Evolutionary conservation across 2,888 invertebrate species (phyloP), one percentile per base, ranked within the genome.

Genomic region (Cetonia aurata): DNA sequence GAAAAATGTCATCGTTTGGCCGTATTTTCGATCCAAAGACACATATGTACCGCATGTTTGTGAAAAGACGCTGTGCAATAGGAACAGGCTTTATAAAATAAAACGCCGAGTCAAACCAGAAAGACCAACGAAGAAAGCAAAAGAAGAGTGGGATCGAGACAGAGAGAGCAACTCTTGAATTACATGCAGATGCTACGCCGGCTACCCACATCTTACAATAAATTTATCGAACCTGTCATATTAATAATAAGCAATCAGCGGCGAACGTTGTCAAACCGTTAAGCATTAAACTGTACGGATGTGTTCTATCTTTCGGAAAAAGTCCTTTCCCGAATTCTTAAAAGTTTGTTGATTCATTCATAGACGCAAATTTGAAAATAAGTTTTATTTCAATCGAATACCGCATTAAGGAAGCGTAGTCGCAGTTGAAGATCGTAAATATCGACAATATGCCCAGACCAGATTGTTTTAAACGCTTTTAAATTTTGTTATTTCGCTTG

Each of bases 231-330:
- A 56, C 65, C 65, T 66, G 70, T 70, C 65, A 66, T 66, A 70
- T 66, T 70, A 66, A 70, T 70, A 70, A 70, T 70, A 59, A 70
- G 48, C 70, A 69, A 69, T 69, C 59, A 69, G 53, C 42, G 53
- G 60, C 31, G 69, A 59, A 60, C 60, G 60, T 53, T 60, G 69
- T 69, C 60, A 69, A 69, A 68, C 41, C 52, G 50, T 19, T 60
- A 60, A 60, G 46, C 25, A 44, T 46, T 44, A 46, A 60, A 37
- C n/a, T 56, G 33, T 37, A 37, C 37, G 6, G 2, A 37, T 37
- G n/a, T n/a, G n/a, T n/a, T n/a, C n/a, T 37, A 8, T 37, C 4
- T 37, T 37, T 37, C 37, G 37, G 37, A 10, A 9, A 37, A 9
- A 3, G 8, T 6, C 37, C 6, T 37, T 37, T 10, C 9, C 6